phyloP scores from a whole-genome alignment of 2,888 invertebrate species.

The Lomographa bimaculata region DNA sequence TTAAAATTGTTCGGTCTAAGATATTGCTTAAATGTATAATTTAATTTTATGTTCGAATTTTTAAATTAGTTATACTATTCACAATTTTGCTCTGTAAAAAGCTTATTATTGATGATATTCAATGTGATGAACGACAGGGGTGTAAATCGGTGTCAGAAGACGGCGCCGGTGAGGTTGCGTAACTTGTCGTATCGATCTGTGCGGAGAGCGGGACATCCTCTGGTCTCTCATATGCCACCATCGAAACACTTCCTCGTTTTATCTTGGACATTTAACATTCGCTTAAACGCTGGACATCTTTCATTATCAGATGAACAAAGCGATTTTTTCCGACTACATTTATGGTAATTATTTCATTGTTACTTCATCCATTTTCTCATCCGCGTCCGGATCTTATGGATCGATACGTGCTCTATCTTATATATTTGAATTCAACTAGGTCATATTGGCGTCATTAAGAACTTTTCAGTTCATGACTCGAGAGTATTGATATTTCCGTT shows the following conservation, averaged over 20 bases:
- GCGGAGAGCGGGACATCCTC: conserved; percentile 62
- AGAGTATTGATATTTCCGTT: conserved; percentile 10
- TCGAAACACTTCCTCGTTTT: conserved; percentile 44
- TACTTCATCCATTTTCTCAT: conserved; percentile 5
- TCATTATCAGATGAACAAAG: neutral
- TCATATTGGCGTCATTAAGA: conserved; percentile 12
- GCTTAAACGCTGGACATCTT: neutral
- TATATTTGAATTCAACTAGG: conserved; percentile 4
- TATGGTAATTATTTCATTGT: neutral
- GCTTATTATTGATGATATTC: neutral
- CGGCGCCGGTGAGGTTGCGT: conserved; percentile 76
- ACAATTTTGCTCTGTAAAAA: conserved; percentile 14
- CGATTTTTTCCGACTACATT: too few species aligned
- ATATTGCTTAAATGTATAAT: conserved; percentile 12
- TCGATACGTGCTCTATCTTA: conserved; percentile 6
- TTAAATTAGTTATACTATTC: neutral
- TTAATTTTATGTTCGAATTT: conserved; percentile 5
- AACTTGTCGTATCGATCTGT: conserved; percentile 78
- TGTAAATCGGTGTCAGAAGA: conserved; percentile 43
- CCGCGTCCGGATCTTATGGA: conserved; percentile 7
- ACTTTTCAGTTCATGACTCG: conserved; percentile 2
- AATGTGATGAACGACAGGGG: conserved; percentile 37
- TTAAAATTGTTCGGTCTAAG: conserved; percentile 8
- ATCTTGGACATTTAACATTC: conserved; percentile 16
- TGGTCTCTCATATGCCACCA: conserved; percentile 54